Conservation (phyloP, 2,797 vertebrate genomes). For the Gymnocypris eckloni region DNA sequence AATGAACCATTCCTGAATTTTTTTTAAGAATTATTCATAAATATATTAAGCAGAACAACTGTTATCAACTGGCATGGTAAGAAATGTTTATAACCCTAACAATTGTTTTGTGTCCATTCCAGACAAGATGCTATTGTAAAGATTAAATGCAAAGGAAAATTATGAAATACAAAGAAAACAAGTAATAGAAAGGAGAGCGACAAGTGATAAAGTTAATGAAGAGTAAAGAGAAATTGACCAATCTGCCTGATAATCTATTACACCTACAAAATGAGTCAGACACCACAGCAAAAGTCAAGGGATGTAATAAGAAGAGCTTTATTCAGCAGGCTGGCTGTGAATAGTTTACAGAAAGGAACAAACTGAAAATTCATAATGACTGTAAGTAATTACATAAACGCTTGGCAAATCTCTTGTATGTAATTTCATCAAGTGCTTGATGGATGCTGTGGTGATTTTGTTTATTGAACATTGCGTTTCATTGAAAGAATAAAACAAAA, state of each 20-base stretch:
- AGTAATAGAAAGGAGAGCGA: neutral
- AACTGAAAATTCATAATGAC: neutral
- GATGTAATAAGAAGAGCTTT: slow-evolving; percentile 27
- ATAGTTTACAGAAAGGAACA: neutral
- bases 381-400: slow-evolving; percentile 38
- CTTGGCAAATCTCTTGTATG: slow-evolving; percentile 18
- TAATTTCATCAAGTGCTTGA: slow-evolving; percentile 23
- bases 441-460: slow-evolving; percentile 5
- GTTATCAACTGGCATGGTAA: too few species aligned
- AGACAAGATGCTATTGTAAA: neutral
- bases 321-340: slow-evolving; percentile 3
- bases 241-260: slow-evolving; percentile 2
- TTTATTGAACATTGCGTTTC: slow-evolving; percentile 8
- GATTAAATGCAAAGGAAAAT: neutral
- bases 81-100: neutral
- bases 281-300: slow-evolving; percentile 15
- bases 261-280: slow-evolving; percentile 39
- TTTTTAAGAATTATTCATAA: too few species aligned
- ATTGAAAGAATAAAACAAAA: neutral
- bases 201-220: slow-evolving; percentile 18
- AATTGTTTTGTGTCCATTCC: neutral
- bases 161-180: neutral
- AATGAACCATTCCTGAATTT: neutral
- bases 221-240: neutral
- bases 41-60: too few species aligned